Percentiles rank a stretch among this genome's conserved stretches.
Conservation (phyloP, 2,888 invertebrate genomes). For the Lepetodrilus schrolli region DNA sequence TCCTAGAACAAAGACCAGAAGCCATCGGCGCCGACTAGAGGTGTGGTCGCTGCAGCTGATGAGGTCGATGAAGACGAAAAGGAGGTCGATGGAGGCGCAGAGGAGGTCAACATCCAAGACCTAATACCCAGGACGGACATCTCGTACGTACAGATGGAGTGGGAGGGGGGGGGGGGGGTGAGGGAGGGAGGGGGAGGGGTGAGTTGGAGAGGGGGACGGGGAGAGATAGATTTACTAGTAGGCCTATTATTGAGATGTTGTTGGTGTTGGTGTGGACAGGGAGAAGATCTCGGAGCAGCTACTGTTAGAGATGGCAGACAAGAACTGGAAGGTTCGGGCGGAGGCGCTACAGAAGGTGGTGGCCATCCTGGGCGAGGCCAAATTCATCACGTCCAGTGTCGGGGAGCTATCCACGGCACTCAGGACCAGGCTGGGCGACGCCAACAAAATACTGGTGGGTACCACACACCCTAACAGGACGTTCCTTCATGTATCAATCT, state of each 20-base stretch:
- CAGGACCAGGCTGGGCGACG: constrained; percentile 86
- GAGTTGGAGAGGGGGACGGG: too few relatives aligned
- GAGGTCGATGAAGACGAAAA: constrained; percentile 76
- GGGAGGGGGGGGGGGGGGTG: too few relatives aligned
- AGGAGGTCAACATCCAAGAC: constrained; percentile 80
- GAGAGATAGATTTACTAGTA: background rate
- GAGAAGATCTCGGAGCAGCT: constrained; percentile 87
- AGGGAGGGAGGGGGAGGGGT: too few relatives aligned
- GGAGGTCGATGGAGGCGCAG: constrained; percentile 74
- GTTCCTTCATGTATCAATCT: too few relatives aligned
- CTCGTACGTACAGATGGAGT: constrained; percentile 40
- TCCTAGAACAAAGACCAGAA: constrained; percentile 79
- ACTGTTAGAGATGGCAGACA: constrained; percentile 80
- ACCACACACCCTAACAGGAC: too few relatives aligned
- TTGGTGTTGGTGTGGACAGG: constrained; percentile 71
- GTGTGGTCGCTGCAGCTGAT: constrained; percentile 72
- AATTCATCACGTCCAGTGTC: constrained; percentile 87
- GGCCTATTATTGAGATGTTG: background rate
- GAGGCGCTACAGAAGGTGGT: constrained; percentile 85
- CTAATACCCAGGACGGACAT: constrained; percentile 78
- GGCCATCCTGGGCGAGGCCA: constrained; percentile 83
- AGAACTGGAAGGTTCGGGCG: constrained; percentile 87
- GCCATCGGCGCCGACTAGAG: constrained; percentile 85
- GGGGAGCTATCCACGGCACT: constrained; percentile 90
- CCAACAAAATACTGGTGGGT: constrained; percentile 91